Percentiles rank a stretch among this genome's conserved stretches.
phyloP scores from a whole-genome alignment of 2,888 invertebrate genomes.

The Drosophila conformis region DNA sequence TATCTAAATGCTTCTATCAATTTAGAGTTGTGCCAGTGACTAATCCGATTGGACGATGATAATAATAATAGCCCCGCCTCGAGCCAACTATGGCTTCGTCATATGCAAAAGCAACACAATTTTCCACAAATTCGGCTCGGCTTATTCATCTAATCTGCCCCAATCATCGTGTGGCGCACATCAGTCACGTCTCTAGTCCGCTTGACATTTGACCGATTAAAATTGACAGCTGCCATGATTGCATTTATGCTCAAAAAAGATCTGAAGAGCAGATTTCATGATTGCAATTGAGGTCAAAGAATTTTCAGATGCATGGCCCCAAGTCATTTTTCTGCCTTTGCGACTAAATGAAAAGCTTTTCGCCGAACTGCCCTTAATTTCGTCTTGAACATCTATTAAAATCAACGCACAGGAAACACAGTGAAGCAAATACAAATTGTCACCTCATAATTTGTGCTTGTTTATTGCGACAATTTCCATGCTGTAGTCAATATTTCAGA shows the following conservation, averaged over 20 bases:
- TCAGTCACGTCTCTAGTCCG: conserved; percentile 49
- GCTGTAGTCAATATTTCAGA: conserved; percentile 54
- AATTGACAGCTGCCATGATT: conserved; percentile 78
- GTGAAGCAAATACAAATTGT: conserved; percentile 13
- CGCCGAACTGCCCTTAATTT: conserved; percentile 48
- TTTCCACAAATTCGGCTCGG: conserved; percentile 40
- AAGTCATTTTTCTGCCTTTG: background rate
- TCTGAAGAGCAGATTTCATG: conserved; percentile 46
- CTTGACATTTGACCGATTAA: conserved; percentile 74
- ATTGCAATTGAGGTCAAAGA: conserved; percentile 35
- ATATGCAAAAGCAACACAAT: conserved; percentile 68
- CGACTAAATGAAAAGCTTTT: conserved; percentile 26
- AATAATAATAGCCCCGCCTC: conserved; percentile 24
- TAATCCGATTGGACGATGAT: conserved; percentile 39
- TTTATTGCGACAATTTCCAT: conserved; percentile 61
- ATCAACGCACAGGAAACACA: conserved; percentile 20
- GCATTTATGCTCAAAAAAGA: conserved; percentile 58
- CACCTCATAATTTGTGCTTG: conserved; percentile 27
- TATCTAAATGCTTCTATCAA: conserved; percentile 69
- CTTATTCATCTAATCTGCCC: conserved; percentile 66
- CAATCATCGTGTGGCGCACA: conserved; percentile 50
- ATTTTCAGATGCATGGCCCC: conserved; percentile 34
- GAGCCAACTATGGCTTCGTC: conserved; percentile 30
- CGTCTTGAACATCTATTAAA: conserved; percentile 41
- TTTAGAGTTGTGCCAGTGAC: conserved; percentile 39